Percentiles rank a stretch among this genome's conserved stretches.
phyloP scores from a whole-genome alignment of 2,797 vertebrate species.

The Leptatherina wallacei region DNA sequence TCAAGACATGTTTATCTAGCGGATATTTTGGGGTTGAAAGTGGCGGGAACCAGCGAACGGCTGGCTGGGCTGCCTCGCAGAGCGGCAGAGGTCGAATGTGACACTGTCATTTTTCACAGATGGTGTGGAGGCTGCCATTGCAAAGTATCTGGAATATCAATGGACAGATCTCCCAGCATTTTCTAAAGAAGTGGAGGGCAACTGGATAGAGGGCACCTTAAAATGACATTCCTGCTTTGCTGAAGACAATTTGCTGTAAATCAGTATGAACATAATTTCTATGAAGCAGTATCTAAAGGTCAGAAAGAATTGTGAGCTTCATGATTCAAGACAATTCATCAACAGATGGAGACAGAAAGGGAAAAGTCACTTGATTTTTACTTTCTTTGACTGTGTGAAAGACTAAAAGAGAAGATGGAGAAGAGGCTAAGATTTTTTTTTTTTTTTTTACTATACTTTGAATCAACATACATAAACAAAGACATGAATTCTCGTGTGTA shows the following conservation, averaged over 20 bases:
- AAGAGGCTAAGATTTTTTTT: too few species aligned
- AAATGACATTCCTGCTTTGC: conserved; percentile 36
- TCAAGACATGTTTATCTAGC: conserved; percentile 14
- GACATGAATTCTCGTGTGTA: conserved; percentile 21
- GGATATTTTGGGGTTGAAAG: conserved; percentile 18
- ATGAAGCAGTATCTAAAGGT: conserved; percentile 63
- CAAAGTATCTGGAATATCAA: conserved; percentile 61
- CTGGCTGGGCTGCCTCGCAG: conserved; percentile 13
- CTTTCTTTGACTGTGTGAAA: neutral
- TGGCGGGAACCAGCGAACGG: conserved; percentile 12
- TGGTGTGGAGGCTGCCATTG: conserved; percentile 43
- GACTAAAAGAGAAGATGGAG: neutral
- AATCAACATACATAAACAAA: neutral
- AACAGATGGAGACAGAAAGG: neutral
- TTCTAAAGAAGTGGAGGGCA: conserved; percentile 2
- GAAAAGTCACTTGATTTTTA: neutral
- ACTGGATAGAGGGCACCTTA: conserved; percentile 51
- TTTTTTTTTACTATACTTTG: neutral
- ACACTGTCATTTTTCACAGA: conserved; percentile 66
- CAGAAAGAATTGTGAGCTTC: conserved; percentile 50
- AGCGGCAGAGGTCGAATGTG: conserved; percentile 49
- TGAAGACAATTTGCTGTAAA: conserved; percentile 55
- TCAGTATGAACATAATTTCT: conserved; percentile 51
- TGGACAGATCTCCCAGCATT: conserved; percentile 41
- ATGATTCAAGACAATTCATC: conserved; percentile 30